Evolutionary conservation across 2,797 vertebrate species (phyloP), one percentile per base, ranked within the genome.

Genomic region (Masticophis lateralis): DNA sequence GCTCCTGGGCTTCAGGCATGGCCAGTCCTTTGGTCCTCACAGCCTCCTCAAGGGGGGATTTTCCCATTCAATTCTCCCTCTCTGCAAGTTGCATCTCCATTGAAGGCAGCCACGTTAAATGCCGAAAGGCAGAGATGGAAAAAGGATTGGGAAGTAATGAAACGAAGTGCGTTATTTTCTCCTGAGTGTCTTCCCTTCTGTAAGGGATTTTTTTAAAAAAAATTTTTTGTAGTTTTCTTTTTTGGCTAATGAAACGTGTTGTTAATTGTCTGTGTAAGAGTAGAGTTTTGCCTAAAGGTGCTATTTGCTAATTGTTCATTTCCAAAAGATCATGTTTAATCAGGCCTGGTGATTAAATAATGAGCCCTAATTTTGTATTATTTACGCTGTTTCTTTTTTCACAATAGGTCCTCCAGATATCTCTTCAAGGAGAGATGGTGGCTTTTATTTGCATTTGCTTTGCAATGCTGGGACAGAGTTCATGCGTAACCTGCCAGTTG

Each of bases 301-400:
- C 74, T 91, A 37, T 92, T 91, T 92, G 90, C 92, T 92, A 91
- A 94, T 91, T 74, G 86, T 88, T 91, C 91, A 93, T 92, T 92
- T 93, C 91, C 79, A 86, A 86, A 57, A 92, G 91, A 92, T 94
- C 91, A 87, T 86, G 87, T 79, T 86, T 92, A 94, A 88, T 94
- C 56, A 86, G 63, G 86, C 55, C 91, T 88, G 86, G 91, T 92
- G 91, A 94, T 94, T 91, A 86, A 92, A 91, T 94, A 92, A 92
- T 86, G 89, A 89, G 60, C 14, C 57, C 86, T 92, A 89, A 89
- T 93, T 93, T 92, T 91, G 87, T 90, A 89, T 93, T 92, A 93
- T 93, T 93, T 89, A 91, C 89, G 60, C 55, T 20, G 16, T 74
- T 91, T 37, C 57, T n/a, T 86, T 90, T 59, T 87, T 32, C 3